Evolutionary conservation across 2,888 invertebrate species (phyloP).

Genomic region (Pseudococcus jackbeardsleyi): DNA sequence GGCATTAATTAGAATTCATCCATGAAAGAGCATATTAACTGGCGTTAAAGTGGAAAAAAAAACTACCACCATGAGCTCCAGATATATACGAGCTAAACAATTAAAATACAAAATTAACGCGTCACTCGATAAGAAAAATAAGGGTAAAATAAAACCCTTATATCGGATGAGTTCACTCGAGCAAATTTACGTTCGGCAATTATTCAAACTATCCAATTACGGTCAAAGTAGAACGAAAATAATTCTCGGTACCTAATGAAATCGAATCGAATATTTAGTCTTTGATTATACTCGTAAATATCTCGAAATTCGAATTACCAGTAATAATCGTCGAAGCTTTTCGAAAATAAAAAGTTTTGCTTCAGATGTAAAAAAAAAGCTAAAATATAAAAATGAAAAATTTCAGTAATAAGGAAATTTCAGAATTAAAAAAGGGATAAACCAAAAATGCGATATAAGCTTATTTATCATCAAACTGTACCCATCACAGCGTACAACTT

Average conservation of each 20-base stretch:
- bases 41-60: neutral
- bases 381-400: neutral
- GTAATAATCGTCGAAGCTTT: neutral
- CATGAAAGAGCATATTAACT: neutral
- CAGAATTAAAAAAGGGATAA: neutral
- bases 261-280: conserved; percentile 16
- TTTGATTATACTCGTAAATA: neutral
- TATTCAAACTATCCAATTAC: conserved; percentile 33
- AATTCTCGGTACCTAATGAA: conserved; percentile 2
- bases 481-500: neutral
- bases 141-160: neutral
- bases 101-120: conserved; percentile 45
- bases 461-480: neutral
- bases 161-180: conserved; percentile 40
- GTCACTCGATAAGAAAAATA: conserved; percentile 41
- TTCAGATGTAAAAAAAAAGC: too few species aligned
- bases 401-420: neutral
- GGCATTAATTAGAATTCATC: neutral
- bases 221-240: conserved; percentile 13
- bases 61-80: neutral
- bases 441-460: neutral
- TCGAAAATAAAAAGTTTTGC: too few species aligned
- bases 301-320: neutral
- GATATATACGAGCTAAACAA: neutral
- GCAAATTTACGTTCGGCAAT: conserved; percentile 14